Base-by-base conservation (phyloP, 2,113 vertebrate species). In the Etia nguti region DNA sequence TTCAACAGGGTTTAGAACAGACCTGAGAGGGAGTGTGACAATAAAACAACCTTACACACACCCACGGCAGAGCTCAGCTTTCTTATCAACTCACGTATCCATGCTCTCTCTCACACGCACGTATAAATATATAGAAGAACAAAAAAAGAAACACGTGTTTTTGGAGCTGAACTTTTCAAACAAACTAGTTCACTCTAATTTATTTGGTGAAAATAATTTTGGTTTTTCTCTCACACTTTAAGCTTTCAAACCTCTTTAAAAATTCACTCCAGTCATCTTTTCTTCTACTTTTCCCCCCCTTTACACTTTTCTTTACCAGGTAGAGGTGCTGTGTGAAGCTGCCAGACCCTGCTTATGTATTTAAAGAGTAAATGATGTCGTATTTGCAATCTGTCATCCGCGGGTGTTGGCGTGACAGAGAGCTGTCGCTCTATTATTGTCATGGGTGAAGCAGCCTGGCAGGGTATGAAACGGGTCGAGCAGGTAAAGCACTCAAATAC, bases 401-500 rank as follows among this genome's bases (percentile, higher is more conserved):
- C 4, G 80, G 90, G 43, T 54, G 81, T 82, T 79, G 20, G 62
- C 15, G 22, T 77, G 16, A 48, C 68, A 75, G 70, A 75, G 65
- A 29, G 4, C 36, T 2, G 46, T 57, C 5, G 1, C 48, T 68
- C 81, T 81, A 57, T 85, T 90, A 62, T 87, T 75, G 55, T 93
- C 29, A 10, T 4, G 36, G 52, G n/a, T 52, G 12, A 62, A 84
- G 90, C 60, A 2, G 82, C 52, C 56, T 26, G 68, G 57, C 81
- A 36, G 77, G 81, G 65, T 11, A 34, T 50, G 22, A 86, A 94
- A 95, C 94, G 1, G 60, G 95, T 93, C 59, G 6, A 84, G 90
- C 95, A 93, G 92, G 95, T 90, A 82, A 84, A 82, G 84, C 13
- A 11, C 68, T 7, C 24, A 50, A 83, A 91, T 90, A 86, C 34